These are phyloP conservation scores for Phalanger gymnotis DNA, from an alignment of 2,797 vertebrate species.

Conservation along the genomic window DNA sequence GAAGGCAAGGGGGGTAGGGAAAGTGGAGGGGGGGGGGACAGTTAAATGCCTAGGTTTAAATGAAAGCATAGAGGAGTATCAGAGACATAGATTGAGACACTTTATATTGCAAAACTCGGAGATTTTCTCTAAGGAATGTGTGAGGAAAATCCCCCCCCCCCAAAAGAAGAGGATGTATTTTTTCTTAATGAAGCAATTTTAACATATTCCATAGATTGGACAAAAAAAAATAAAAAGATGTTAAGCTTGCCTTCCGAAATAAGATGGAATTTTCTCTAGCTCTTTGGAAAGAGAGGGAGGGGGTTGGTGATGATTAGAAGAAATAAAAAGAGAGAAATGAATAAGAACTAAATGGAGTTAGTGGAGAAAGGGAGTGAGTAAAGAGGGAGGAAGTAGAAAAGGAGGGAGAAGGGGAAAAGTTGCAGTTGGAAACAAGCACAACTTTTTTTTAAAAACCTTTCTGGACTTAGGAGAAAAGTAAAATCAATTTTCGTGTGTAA, in stretches of 20 bases:
- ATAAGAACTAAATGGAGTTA: conserved; percentile 28
- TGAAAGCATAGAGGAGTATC: conserved; percentile 62
- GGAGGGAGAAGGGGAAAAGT: conserved; percentile 78
- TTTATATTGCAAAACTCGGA: conserved; percentile 76
- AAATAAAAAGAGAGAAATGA: conserved; percentile 83
- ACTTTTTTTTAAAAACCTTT: conserved; percentile 76
- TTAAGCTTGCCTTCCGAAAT: conserved; percentile 73
- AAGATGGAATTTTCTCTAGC: conserved; percentile 61
- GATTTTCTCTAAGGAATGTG: conserved; percentile 48
- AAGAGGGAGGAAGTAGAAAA: conserved; percentile 57
- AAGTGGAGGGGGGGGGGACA: conserved; percentile 66
- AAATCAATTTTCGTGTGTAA: conserved; percentile 77
- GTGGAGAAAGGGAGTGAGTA: conserved; percentile 56
- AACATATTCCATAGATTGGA: conserved; percentile 64
- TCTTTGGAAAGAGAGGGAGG: conserved; percentile 52
- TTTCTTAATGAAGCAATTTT: conserved; percentile 60
- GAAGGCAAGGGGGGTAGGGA: conserved; percentile 42
- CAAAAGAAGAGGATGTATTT: conserved; percentile 34
- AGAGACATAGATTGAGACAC: conserved; percentile 66
- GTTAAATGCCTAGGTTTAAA: conserved; percentile 74
- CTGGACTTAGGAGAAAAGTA: conserved; percentile 77
- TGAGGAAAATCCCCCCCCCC: conserved; percentile 59
- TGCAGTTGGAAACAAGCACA: conserved; percentile 78
- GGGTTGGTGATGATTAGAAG: conserved; percentile 78
- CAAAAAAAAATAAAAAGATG: conserved; percentile 44